Conservation (phyloP, 2,113 vertebrate species). For the Ascaphus truei region DNA sequence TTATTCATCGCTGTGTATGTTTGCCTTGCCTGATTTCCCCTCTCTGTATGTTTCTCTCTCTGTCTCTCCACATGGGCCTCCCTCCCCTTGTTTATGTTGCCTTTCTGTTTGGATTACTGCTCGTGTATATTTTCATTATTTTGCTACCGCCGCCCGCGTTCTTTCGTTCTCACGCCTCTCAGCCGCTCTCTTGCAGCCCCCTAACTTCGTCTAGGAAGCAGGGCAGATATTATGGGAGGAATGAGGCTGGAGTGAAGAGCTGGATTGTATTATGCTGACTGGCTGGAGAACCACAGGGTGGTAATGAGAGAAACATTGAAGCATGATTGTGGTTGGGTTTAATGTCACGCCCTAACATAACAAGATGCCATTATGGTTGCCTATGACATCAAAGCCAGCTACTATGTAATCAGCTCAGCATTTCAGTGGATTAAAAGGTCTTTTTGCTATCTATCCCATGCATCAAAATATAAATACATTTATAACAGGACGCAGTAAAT, state of each 20-base stretch:
- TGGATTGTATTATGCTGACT: neutral
- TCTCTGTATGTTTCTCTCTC: too few relatives aligned
- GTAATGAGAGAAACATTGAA: neutral
- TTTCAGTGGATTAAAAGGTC: too few relatives aligned
- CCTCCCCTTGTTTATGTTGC: neutral
- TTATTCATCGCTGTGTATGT: neutral
- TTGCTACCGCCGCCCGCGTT: neutral
- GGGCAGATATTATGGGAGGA: neutral
- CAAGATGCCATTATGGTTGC: neutral
- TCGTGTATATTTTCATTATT: neutral
- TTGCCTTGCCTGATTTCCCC: neutral
- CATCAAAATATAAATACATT: too few relatives aligned
- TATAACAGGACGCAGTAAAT: too few relatives aligned
- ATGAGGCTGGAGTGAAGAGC: neutral
- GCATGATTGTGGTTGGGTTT: neutral
- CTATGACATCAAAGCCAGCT: conserved; percentile 3
- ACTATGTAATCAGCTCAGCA: too few relatives aligned
- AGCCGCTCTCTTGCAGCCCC: neutral
- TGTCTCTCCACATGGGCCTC: neutral
- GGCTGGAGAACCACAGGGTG: neutral
- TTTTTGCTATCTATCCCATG: too few relatives aligned
- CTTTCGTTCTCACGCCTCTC: neutral
- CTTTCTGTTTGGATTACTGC: neutral
- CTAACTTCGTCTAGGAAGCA: neutral
- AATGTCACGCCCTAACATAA: neutral